Evolutionary conservation across 2,888 invertebrate species (phyloP), one percentile per base, ranked within the genome.

Genomic region (Gymnocheta viridis): DNA sequence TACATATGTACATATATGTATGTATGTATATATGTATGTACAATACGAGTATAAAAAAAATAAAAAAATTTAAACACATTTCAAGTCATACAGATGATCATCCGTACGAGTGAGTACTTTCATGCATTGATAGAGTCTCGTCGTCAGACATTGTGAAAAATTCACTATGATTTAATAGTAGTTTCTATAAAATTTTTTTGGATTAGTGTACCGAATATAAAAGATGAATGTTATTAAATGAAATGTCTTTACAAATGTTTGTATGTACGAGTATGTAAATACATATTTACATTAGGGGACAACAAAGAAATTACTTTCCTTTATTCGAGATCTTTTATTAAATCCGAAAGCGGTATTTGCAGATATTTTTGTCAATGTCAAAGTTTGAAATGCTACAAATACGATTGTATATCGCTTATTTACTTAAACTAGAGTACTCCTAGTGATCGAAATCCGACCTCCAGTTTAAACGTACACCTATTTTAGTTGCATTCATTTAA

Each of bases 121-220:
- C 47, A 66, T 66, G 41, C 35, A 35, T 19, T 7, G 12, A 58
- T 10, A 60, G 29, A 56, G n/a, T 10, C 22, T 35, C 12, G 49
- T 64, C 29, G 38, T 73, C 54, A 76, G 54, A 64, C 44, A 49
- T 69, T 27, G 67, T 49, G 24, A 47, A 47, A 66, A 58, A 58
- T 47, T 60, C 58, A 77, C 76, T 35, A 44, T 24, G 56, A 58
- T 77, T 76, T 44, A 44, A 56, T 44, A 76, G 76, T 76, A 44
- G 56, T 76, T 54, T 47, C 47, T 38, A 49, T 58, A 77, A 56
- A 66, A 76, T 77, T 67, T 35, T 41, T 47, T 14, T 72, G 73
- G 60, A 38, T 73, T 60, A 73, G 58, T 70, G 17, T 24, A 69
- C 22, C 9, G 17, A 22, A 66, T 7, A 38, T 38, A 47, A 47